Conservation (phyloP, 2,888 invertebrate genomes). For the Meganola albula region DNA sequence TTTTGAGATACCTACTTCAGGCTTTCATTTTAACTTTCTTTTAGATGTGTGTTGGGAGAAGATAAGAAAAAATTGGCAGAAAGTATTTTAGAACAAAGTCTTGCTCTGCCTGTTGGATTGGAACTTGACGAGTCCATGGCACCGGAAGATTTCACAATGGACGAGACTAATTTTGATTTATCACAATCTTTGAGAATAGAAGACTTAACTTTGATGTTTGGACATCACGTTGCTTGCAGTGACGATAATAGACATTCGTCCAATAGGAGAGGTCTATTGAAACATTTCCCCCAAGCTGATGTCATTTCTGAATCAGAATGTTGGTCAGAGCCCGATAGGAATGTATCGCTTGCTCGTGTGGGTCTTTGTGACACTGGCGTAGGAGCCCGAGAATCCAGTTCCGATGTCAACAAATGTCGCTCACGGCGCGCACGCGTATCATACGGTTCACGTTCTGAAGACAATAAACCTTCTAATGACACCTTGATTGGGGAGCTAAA, state of each 20-base stretch:
- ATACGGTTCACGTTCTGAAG: conserved; percentile 61
- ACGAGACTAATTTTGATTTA: conserved; percentile 63
- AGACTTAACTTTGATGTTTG: conserved; percentile 69
- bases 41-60: conserved; percentile 68
- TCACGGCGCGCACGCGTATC: conserved; percentile 63
- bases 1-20: not conserved
- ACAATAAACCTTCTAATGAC: conserved; percentile 68
- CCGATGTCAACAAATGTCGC: conserved; percentile 53
- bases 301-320: conserved; percentile 84
- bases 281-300: conserved; percentile 53
- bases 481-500: conserved; percentile 77
- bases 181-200: conserved; percentile 65
- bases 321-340: conserved; percentile 92
- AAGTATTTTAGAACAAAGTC: conserved; percentile 69
- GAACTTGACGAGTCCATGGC: conserved; percentile 69
- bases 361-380: conserved; percentile 73
- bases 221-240: conserved; percentile 57
- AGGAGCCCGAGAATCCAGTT: conserved; percentile 39
- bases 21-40: conserved; percentile 11
- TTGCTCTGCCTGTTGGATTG: conserved; percentile 67
- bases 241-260: conserved; percentile 44
- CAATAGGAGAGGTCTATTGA: conserved; percentile 33
- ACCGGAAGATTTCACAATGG: conserved; percentile 63
- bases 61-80: conserved; percentile 69
- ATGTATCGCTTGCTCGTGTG: conserved; percentile 88